Evolutionary conservation across 1,140 invertebrate genomes (phyloP).

Genomic region (Tetragnatha versicolor): DNA sequence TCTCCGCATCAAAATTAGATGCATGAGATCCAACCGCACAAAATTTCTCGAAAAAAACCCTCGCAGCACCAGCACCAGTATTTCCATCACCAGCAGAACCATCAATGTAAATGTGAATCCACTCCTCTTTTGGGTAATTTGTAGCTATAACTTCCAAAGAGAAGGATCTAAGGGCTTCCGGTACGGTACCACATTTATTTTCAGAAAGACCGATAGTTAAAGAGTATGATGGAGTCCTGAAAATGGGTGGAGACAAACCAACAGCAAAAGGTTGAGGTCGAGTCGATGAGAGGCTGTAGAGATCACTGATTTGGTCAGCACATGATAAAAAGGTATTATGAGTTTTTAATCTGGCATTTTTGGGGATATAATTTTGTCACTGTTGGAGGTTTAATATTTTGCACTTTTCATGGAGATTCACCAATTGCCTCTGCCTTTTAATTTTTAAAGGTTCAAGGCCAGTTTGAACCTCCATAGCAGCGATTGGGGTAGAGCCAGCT

Average conservation of each 20-base stretch:
- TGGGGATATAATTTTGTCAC: constrained; percentile 3
- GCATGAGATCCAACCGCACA: neutral
- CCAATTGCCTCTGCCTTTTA: neutral
- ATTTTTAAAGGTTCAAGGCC: constrained; percentile 10
- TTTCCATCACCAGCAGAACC: constrained; percentile 16
- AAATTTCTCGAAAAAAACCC: constrained; percentile 11
- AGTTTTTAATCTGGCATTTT: no score
- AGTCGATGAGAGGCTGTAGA: constrained; percentile 4
- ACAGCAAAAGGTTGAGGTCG: neutral
- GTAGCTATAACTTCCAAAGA: neutral
- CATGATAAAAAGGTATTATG: no score
- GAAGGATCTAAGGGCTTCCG: constrained; percentile 10
- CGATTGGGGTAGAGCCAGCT: constrained; percentile 2
- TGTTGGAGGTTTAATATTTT: constrained; percentile 7
- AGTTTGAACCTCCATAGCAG: constrained; percentile 18
- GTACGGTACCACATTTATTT: constrained; percentile 26
- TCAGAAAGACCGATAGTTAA: neutral
- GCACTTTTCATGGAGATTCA: constrained; percentile 7
- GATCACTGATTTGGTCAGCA: neutral
- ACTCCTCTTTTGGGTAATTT: constrained; percentile 15
- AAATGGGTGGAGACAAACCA: neutral
- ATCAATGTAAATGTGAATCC: constrained; percentile 15
- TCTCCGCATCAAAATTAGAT: constrained; percentile 19
- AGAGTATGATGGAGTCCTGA: neutral
- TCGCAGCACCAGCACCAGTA: neutral